These are phyloP conservation scores for Phodopus roborovskii DNA, from an alignment of 2,113 vertebrate genomes.

Conservation along the genomic window DNA sequence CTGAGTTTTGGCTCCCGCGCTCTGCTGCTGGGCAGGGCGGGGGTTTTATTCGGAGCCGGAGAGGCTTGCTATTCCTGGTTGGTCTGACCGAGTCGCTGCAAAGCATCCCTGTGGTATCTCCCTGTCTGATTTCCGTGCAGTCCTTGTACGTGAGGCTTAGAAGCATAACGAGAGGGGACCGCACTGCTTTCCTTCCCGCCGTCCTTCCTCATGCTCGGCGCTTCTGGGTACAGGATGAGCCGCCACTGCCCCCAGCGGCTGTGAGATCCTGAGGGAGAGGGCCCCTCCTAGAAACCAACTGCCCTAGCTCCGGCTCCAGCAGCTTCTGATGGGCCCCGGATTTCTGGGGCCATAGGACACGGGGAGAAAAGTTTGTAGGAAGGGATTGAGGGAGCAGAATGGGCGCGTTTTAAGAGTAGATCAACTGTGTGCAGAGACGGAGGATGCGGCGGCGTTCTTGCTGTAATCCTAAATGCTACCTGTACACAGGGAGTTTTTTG, in stretches of 20 bases:
- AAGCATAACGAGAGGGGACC: too few relatives aligned
- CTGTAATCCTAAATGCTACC: background rate
- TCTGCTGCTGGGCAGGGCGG: rapidly evolving
- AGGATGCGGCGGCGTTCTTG: background rate
- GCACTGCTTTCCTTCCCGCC: background rate
- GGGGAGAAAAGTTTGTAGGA: background rate
- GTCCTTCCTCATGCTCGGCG: background rate
- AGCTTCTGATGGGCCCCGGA: background rate
- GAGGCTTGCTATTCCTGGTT: background rate
- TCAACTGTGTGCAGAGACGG: background rate
- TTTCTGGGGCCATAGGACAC: background rate
- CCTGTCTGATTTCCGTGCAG: background rate
- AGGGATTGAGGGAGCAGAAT: background rate
- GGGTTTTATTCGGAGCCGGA: rapidly evolving
- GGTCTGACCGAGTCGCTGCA: background rate
- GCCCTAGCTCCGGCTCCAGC: background rate
- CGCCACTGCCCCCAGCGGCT: background rate
- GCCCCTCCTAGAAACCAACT: background rate
- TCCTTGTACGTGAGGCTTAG: background rate
- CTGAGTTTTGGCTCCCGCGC: too few relatives aligned
- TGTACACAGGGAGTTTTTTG: background rate
- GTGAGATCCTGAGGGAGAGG: background rate
- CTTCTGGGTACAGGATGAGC: background rate
- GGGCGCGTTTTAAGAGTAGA: background rate
- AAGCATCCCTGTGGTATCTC: background rate